Evolutionary conservation across 1,140 invertebrate species (phyloP).

Genomic region (Pectinophora gossypiella): DNA sequence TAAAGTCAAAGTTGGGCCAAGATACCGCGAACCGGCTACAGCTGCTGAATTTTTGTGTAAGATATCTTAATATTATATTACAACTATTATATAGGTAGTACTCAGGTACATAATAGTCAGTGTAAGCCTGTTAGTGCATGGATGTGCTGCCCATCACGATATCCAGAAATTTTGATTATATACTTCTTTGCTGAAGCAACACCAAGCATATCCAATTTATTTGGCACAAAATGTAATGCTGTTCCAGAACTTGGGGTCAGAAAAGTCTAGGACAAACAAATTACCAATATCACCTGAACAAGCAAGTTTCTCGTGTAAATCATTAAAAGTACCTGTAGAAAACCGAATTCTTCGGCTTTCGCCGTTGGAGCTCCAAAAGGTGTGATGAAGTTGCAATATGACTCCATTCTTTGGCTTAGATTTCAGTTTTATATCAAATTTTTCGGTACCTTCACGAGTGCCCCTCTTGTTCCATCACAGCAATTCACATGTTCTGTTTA

Average conservation of each 20-base stretch:
- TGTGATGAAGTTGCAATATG: constrained; percentile 77
- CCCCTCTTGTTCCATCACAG: constrained; percentile 43
- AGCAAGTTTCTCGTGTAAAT: constrained; percentile 71
- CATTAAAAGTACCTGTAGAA: constrained; percentile 72
- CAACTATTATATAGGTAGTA: too few relatives aligned
- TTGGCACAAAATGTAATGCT: constrained; percentile 64
- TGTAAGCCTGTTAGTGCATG: too few relatives aligned
- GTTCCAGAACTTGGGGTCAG: constrained; percentile 76
- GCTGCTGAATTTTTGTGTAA: too few relatives aligned
- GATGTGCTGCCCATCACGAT: constrained; percentile 51
- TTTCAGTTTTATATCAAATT: constrained; percentile 66
- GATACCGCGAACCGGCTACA: too few relatives aligned
- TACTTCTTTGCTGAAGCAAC: constrained; percentile 61
- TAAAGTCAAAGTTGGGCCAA: too few relatives aligned
- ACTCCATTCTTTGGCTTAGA: constrained; percentile 70
- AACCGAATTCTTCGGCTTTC: constrained; percentile 74
- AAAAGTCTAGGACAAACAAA: constrained; percentile 78
- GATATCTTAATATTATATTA: too few relatives aligned
- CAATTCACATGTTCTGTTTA: too few relatives aligned
- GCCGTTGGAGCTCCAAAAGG: constrained; percentile 59
- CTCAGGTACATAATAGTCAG: too few relatives aligned
- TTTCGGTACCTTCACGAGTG: constrained; percentile 40
- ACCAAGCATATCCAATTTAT: constrained; percentile 63
- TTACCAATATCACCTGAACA: constrained; percentile 77
- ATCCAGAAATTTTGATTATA: constrained; percentile 67